Evolutionary conservation across 1,140 invertebrate species (phyloP), one percentile per base, ranked within the genome.

Genomic region (Bombus pyrosoma): DNA sequence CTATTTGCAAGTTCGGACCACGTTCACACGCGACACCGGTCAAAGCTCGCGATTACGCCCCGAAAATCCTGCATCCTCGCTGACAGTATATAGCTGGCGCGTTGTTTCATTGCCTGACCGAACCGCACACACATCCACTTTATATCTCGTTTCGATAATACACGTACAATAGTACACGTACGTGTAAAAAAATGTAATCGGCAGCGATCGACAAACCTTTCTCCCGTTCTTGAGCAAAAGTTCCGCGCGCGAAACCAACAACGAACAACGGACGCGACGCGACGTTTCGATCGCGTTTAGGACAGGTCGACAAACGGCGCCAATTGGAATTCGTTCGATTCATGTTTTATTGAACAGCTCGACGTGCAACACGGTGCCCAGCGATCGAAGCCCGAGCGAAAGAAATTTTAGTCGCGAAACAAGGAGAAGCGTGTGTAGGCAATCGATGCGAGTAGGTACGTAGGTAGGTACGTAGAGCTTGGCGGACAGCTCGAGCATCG

Each of bases 401-500:
- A 41, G 57, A 77, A 77, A 62, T 74, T 53, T 22, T 47, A 34
- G 41, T 47, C 18, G 47, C 32, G 28, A 28, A 39, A 62, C 66
- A 28, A 34, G 39, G n/a, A 59, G 69, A 28, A 62, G 41, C 41
- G 53, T 13, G 25, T 22, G 13, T 8, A 22, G 80, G 53, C 69
- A 74, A 81, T 81, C 80, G 71, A 64, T 73, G 41, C 71, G 39
- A 25, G 69, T 53, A 59, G 64, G 18, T 32, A 37, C n/a, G 43
- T 68, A 80, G 64, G 59, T 41, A 22, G 34, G 39, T 34, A 68
- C 39, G 59, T 25, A 25, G 18, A 69, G 25, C n/a, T 57, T 34
- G 47, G 39, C 34, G 80, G 18, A 37, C 71, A 43, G 41, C 41
- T 82, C 72, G 81, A 79, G 76, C 76, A 79, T 85, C 77, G 83